Conservation (phyloP, 2,113 vertebrate genomes). For the Platichthys stellatus region DNA sequence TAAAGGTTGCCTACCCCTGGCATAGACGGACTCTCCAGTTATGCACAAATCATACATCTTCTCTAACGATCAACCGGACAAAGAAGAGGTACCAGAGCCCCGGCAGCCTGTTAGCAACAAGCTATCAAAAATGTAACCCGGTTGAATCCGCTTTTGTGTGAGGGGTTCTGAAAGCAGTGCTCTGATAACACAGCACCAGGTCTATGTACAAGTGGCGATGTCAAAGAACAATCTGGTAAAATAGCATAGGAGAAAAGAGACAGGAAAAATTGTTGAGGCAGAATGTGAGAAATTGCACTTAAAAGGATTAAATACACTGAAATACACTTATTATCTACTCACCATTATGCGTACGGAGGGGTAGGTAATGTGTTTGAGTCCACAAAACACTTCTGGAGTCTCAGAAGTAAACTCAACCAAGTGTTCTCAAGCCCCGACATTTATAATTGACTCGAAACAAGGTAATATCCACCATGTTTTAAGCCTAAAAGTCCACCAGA, state of each 20-base stretch:
- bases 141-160: background rate
- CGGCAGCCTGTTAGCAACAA: background rate
- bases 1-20: too few relatives aligned
- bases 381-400: too few relatives aligned
- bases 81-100: background rate
- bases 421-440: too few relatives aligned
- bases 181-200: conserved; percentile 28
- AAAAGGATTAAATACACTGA: too few relatives aligned
- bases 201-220: conserved; percentile 34
- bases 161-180: background rate
- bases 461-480: too few relatives aligned
- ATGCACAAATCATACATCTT: conserved; percentile 3
- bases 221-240: conserved; percentile 18
- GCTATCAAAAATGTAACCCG: background rate
- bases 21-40: background rate
- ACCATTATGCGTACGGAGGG: too few relatives aligned
- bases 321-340: too few relatives aligned
- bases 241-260: background rate
- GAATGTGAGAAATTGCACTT: background rate
- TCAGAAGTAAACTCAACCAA: too few relatives aligned
- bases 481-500: too few relatives aligned
- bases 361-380: too few relatives aligned
- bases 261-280: conserved; percentile 5
- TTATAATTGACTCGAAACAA: too few relatives aligned
- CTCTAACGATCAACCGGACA: background rate